Percentiles rank a stretch among this genome's conserved stretches.
phyloP scores from a whole-genome alignment of 2,888 invertebrate genomes.

The Spicauda simplicius region DNA sequence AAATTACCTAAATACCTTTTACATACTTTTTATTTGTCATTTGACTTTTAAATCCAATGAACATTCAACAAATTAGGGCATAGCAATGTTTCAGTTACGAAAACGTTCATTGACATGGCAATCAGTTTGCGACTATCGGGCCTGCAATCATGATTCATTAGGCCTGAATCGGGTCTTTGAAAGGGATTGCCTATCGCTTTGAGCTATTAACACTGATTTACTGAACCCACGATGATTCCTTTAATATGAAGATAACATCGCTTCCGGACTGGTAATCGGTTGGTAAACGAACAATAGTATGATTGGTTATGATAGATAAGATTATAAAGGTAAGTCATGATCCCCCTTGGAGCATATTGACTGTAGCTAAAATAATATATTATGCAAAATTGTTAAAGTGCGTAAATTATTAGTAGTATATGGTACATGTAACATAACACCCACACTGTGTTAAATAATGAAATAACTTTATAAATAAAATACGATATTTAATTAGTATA shows the following conservation, averaged over 20 bases:
- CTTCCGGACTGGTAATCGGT: conserved; percentile 11
- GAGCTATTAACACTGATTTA: conserved; percentile 71
- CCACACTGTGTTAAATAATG: too few species aligned
- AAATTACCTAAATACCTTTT: not conserved
- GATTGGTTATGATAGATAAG: not conserved
- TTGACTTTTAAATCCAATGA: not conserved
- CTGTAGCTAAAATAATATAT: too few species aligned
- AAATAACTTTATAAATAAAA: too few species aligned
- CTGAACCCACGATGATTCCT: conserved; percentile 46
- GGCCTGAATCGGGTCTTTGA: conserved; percentile 54
- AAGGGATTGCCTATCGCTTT: conserved; percentile 63
- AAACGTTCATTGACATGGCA: conserved; percentile 36
- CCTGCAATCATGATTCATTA: conserved; percentile 63
- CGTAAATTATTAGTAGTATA: too few species aligned
- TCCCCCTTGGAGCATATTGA: too few species aligned
- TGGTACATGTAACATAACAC: too few species aligned
- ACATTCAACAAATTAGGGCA: conserved; percentile 13
- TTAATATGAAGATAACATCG: conserved; percentile 31
- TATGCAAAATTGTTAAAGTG: too few species aligned
- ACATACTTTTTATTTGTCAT: not conserved
- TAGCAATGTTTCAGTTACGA: conserved; percentile 14
- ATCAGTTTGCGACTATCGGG: conserved; percentile 47
- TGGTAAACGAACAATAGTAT: conserved; percentile 3
- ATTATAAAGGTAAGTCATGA: too few species aligned
- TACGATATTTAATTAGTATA: too few species aligned